Base-by-base conservation (phyloP, 2,113 vertebrate genomes). In the Bubo bubo region DNA sequence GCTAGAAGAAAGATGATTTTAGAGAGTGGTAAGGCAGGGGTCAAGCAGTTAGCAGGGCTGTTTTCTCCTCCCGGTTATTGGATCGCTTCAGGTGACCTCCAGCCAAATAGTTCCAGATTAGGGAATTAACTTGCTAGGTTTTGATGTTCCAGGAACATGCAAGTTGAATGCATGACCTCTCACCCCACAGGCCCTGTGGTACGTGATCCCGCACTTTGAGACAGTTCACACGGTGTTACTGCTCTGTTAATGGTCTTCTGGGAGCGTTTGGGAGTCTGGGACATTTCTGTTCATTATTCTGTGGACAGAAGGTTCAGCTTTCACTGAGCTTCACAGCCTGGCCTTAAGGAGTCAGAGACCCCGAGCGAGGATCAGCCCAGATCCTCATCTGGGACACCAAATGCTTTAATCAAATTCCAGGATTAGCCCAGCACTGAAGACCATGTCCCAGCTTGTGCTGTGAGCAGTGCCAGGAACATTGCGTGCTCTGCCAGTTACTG, bases 31-130 rank as follows among this genome's bases (percentile, higher is more conserved):
- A 35, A 52, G 34, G 62, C 83, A 71, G 49, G 37, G 74, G 76
- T 85, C 85, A 82, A 53, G 71, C 35, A 59, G 12, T 67, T 52
- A 73, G 49, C 14, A 58, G 39, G 82, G 72, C 62, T 64, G 23
- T 24, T 73, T 55, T 62, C 56, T 56, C 12, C 62, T 74, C 21
- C 35, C 12, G 10, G 39, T 76, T 77, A 49, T 1, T 76, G 71
- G 58, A 73, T 93, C 0, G 0, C 74, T 94, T 93, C 91, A 95
- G 89, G 86, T 91, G 86, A 96, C 84, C 89, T 93, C 86, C 5
- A 22, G 86, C 66, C 93, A 94, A 89, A 80, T 58, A 88, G 66
- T 68, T 90, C 80, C 91, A 91, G 66, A 85, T 87, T 35, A 94
- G 63, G 79, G 87, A 93, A 91, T 93, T 94, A 88, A 74, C 53